phyloP scores from a whole-genome alignment of 2,113 vertebrate species.

The Hydrolagus affinis region DNA sequence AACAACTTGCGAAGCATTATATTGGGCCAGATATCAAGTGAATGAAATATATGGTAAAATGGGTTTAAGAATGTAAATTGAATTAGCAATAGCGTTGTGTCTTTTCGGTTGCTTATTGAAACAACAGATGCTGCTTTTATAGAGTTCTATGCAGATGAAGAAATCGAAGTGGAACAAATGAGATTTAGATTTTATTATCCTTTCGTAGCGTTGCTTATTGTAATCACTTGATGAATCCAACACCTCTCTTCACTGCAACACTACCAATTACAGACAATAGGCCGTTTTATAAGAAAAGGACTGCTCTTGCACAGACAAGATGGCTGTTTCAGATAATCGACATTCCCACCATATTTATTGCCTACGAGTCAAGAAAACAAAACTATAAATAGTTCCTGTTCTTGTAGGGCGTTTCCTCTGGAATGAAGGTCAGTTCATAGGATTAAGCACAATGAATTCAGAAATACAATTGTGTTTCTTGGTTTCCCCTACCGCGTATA shows the following conservation, averaged over 20 bases:
- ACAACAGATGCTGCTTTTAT: constrained; percentile 44
- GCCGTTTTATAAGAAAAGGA: constrained; percentile 12
- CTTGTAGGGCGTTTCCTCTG: constrained; percentile 23
- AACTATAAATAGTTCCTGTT: constrained; percentile 21
- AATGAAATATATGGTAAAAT: constrained; percentile 49
- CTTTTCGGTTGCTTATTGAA: constrained; percentile 40
- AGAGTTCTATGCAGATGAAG: constrained; percentile 44
- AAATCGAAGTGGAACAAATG: constrained; percentile 57
- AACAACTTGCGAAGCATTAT: constrained; percentile 42
- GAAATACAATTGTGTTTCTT: constrained; percentile 19
- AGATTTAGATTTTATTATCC: constrained; percentile 59
- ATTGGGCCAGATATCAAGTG: constrained; percentile 41
- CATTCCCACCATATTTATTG: constrained; percentile 28
- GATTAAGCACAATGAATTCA: constrained; percentile 20
- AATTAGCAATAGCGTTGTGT: constrained; percentile 40
- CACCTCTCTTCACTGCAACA: constrained; percentile 17
- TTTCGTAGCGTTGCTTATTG: constrained; percentile 46
- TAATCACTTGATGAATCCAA: constrained; percentile 31
- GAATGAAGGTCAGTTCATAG: constrained; percentile 28
- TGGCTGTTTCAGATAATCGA: neutral
- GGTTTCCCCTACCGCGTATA: constrained; percentile 2
- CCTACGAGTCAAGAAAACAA: constrained; percentile 27
- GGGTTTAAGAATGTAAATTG: constrained; percentile 48
- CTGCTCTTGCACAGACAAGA: neutral
- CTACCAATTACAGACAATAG: constrained; percentile 20